phyloP scores from a whole-genome alignment of 2,113 vertebrate genomes.

The Mixornis gularis region DNA sequence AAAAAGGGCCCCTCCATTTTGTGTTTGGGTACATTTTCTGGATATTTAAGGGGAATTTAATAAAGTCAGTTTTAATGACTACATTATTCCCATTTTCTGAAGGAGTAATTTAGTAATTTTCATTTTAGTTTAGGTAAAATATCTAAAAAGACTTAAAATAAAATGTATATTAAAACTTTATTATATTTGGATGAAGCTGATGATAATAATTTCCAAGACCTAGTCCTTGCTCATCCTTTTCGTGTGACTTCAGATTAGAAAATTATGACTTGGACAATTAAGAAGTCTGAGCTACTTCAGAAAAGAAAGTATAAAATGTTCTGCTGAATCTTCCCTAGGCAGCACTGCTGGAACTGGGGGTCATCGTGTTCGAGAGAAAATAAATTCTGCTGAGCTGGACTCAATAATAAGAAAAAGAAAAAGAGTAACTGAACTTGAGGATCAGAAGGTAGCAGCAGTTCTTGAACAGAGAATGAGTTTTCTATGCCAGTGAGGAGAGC shows the following conservation, averaged over 20 bases:
- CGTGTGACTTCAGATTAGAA: neutral
- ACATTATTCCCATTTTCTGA: neutral
- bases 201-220: neutral
- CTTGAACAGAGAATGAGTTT: neutral
- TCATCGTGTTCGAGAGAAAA: neutral
- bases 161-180: neutral
- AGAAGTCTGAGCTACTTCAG: constrained; percentile 2
- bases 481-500: neutral
- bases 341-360: neutral
- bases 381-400: neutral
- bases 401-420: neutral
- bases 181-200: neutral
- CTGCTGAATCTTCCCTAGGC: neutral
- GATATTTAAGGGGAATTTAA: neutral
- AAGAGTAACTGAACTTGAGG: neutral
- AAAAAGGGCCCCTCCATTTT: neutral
- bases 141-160: neutral
- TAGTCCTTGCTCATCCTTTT: neutral
- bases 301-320: neutral
- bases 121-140: neutral
- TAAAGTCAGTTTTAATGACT: neutral
- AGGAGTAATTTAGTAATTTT: neutral
- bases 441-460: neutral
- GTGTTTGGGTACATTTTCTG: neutral
- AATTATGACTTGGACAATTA: constrained; percentile 1